Conservation (phyloP, 2,797 vertebrate genomes). For the Lithobates sylvaticus region DNA sequence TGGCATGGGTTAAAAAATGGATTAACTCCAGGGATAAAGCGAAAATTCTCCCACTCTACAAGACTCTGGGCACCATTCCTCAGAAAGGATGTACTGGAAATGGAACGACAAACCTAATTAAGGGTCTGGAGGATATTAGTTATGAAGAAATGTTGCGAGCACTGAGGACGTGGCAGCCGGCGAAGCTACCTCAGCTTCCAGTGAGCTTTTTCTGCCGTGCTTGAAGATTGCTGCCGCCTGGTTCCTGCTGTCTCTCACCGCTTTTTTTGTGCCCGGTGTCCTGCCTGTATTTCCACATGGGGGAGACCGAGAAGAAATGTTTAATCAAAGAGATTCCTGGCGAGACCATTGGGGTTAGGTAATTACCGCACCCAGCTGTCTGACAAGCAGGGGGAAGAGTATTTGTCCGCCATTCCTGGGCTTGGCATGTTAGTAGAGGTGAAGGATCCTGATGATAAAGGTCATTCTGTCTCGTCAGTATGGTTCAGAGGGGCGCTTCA, state of each 20-base stretch:
- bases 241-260: conserved; percentile 64
- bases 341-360: conserved; percentile 92
- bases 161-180: conserved; percentile 62
- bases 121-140: too few species aligned
- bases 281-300: conserved; percentile 83
- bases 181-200: conserved; percentile 42
- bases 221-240: conserved; percentile 79
- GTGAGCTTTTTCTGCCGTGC: conserved; percentile 14
- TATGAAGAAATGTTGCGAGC: too few species aligned
- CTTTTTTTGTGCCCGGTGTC: conserved; percentile 59
- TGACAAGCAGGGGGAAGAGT: conserved; percentile 89
- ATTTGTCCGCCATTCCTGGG: conserved; percentile 89
- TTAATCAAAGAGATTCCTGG: conserved; percentile 94
- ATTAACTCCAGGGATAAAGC: too few species aligned
- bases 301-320: conserved; percentile 91
- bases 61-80: too few species aligned
- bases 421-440: conserved; percentile 95
- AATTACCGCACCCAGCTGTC: conserved; percentile 94
- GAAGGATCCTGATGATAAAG: conserved; percentile 94
- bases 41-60: too few species aligned
- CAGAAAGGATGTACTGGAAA: too few species aligned
- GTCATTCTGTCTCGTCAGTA: conserved; percentile 90
- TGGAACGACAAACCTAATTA: too few species aligned
- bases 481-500: conserved; percentile 89
- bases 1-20: too few species aligned